These are phyloP conservation scores for sheep (Ovis aries) DNA, from an alignment of 2,113 vertebrate genomes.

Conservation along the genomic window ARS-UI_Ramb_v3.0 NC_056071.1:58361001-58361500, in stretches of 20 bases:
- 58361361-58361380: neutral
- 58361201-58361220: neutral
- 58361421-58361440: neutral
- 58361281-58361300: neutral
- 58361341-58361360: neutral
- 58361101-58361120: neutral
- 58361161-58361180: rapidly evolving
- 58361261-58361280: too few relatives aligned
- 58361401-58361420: neutral
- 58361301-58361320: neutral
- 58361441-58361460: rapidly evolving
- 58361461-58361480: neutral
- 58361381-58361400: neutral
- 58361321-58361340: neutral
- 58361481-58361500: too few relatives aligned
- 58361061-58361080: neutral
- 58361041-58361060: neutral
- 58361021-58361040: neutral
- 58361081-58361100: neutral
- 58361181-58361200: neutral
- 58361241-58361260: neutral
- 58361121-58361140: rapidly evolving
- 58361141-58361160: neutral
- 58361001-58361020: neutral
- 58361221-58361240: neutral